These are phyloP conservation scores for Pollicipes pollicipes DNA, from an alignment of 1,140 invertebrate species.

Conservation along the genomic window DNA sequence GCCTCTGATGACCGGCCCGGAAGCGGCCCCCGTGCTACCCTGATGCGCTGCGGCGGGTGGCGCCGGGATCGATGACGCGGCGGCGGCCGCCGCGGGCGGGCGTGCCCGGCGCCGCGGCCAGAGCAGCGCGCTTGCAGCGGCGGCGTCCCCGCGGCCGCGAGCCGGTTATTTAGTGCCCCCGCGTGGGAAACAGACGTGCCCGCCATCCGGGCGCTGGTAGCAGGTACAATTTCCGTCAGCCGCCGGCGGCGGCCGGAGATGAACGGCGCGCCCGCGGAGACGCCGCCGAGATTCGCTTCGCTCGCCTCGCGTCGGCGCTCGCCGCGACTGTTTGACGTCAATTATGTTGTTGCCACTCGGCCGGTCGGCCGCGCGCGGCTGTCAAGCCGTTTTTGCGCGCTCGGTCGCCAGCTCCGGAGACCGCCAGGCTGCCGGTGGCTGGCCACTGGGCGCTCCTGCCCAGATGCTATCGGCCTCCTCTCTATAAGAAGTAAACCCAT, in stretches of 20 bases:
- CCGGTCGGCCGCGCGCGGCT: not conserved
- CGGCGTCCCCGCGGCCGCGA: too few species aligned
- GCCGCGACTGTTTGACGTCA: not conserved
- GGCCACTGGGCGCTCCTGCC: not conserved
- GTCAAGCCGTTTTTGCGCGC: not conserved
- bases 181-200: too few species aligned
- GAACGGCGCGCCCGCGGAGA: too few species aligned
- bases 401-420: not conserved
- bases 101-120: too few species aligned
- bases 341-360: not conserved
- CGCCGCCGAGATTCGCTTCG: too few species aligned
- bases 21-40: not conserved
- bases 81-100: too few species aligned
- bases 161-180: too few species aligned
- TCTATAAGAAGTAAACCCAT: slow-evolving; percentile 2
- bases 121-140: too few species aligned
- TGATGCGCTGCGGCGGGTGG: not conserved
- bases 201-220: too few species aligned
- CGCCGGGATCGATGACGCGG: not conserved
- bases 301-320: too few species aligned
- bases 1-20: not conserved
- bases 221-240: too few species aligned
- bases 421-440: not conserved
- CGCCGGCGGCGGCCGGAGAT: too few species aligned
- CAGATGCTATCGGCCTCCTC: not conserved